Evolutionary conservation across 2,797 vertebrate species (phyloP).

Genomic region (Etheostoma perlongum): DNA sequence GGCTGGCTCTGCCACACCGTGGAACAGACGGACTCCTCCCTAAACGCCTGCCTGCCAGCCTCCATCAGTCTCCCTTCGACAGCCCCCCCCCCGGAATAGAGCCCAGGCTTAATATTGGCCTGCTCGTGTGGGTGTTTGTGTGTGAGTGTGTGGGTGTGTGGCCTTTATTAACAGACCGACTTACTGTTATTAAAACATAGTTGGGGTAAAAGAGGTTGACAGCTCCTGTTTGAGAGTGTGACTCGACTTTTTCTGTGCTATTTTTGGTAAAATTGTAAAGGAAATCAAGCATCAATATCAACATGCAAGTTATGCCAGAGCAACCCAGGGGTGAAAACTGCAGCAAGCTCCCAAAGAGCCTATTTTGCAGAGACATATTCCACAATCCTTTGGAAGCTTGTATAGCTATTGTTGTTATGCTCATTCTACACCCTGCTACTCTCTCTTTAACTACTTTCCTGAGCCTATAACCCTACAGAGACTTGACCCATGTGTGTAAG

Average conservation of each 20-base stretch:
- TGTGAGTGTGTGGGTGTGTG: not conserved
- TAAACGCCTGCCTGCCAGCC: slow-evolving; percentile 80
- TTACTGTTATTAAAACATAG: slow-evolving; percentile 22
- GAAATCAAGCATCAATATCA: slow-evolving; percentile 36
- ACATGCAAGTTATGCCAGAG: slow-evolving; percentile 23
- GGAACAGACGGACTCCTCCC: slow-evolving; percentile 81
- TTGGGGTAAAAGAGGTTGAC: slow-evolving; percentile 15
- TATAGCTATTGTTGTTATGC: slow-evolving; percentile 35
- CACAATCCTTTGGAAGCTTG: slow-evolving; percentile 46
- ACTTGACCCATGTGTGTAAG: slow-evolving; percentile 3
- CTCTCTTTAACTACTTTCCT: slow-evolving; percentile 26
- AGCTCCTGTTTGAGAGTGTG: not conserved
- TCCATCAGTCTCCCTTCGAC: slow-evolving; percentile 80
- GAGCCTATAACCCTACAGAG: slow-evolving; percentile 20
- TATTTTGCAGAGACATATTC: slow-evolving; percentile 42
- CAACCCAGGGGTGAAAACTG: slow-evolving; percentile 26
- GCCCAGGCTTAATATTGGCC: slow-evolving; percentile 44
- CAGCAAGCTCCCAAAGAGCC: slow-evolving; percentile 20
- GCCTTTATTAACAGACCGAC: not conserved
- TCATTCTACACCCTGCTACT: slow-evolving; percentile 29
- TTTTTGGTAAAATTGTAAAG: slow-evolving; percentile 9
- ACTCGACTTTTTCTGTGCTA: not conserved
- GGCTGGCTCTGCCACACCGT: slow-evolving; percentile 73
- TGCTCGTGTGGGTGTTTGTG: slow-evolving; percentile 49
- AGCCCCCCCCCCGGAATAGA: slow-evolving; percentile 49